These are phyloP conservation scores for Itoplectis maculator DNA, from an alignment of 2,888 invertebrate genomes.

Conservation along the genomic window DNA sequence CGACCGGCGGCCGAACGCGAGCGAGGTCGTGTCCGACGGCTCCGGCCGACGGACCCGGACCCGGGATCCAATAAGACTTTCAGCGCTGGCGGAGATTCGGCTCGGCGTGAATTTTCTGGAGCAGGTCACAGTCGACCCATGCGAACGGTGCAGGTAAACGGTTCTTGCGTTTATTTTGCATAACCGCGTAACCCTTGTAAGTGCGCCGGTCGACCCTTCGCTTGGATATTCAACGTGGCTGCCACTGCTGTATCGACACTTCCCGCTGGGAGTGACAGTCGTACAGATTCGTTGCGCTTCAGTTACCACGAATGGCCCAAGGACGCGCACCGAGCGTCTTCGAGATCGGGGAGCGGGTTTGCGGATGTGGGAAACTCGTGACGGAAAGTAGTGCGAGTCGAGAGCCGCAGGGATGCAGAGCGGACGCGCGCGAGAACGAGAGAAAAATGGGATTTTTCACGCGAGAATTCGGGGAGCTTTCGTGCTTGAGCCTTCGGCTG, in stretches of 20 bases:
- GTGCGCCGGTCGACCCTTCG: slow-evolving; percentile 43
- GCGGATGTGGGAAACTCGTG: slow-evolving; percentile 76
- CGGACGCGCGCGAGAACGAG: slow-evolving; percentile 20
- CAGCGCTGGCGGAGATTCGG: background rate
- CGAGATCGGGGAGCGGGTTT: slow-evolving; percentile 73
- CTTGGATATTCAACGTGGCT: slow-evolving; percentile 20
- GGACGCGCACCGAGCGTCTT: slow-evolving; percentile 75
- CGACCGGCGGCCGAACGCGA: slow-evolving; percentile 64
- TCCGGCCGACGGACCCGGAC: slow-evolving; percentile 34
- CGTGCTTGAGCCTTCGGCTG: slow-evolving; percentile 6
- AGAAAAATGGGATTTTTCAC: slow-evolving; percentile 66
- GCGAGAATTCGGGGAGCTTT: slow-evolving; percentile 29
- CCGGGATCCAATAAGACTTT: slow-evolving; percentile 1
- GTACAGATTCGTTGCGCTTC: slow-evolving; percentile 80
- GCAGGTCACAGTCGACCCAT: slow-evolving; percentile 58
- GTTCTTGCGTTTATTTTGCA: slow-evolving; percentile 78
- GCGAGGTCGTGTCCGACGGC: slow-evolving; percentile 65
- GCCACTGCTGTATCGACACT: slow-evolving; percentile 2
- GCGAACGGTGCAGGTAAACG: slow-evolving; percentile 74
- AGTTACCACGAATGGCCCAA: slow-evolving; percentile 77
- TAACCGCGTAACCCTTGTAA: slow-evolving; percentile 76
- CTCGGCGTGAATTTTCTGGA: slow-evolving; percentile 59
- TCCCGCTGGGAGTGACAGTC: slow-evolving; percentile 68
- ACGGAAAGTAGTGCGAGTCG: slow-evolving; percentile 22
- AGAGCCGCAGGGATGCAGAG: slow-evolving; percentile 1